Base-by-base conservation (phyloP, 2,797 vertebrate genomes). In the Betta splendens region DNA sequence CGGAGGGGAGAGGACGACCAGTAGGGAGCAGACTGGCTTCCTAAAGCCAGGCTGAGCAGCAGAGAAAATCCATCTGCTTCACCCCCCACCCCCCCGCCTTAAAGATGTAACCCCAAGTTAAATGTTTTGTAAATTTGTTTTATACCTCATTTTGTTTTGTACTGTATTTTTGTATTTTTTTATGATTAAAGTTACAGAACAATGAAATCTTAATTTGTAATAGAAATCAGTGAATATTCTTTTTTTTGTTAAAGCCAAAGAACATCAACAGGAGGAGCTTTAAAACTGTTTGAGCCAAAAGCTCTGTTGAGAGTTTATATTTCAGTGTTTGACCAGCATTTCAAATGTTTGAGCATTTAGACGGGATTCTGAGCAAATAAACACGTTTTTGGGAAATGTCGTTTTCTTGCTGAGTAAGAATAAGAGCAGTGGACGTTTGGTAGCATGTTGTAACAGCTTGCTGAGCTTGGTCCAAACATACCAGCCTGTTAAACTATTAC, bases 41-140 rank as follows among this genome's bases (percentile, higher is more conserved):
- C 55, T 25, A 52, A 36, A 22, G 58, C 51, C 69, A 50, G 32
- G 60, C 31, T 18, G n/a, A 69, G 64, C 45, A 5, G 46, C 70
- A 31, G 63, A 81, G 60, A 65, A 59, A 74, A 83, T 65, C 73
- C 69, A 78, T 45, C 57, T 46, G 65, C 29, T 37, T 44, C 56
- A 52, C 64, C 3, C 28, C 9, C 28, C 51, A 37, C 58, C 17
- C 35, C 67, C 67, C 76, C 77, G 49, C 83, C 69, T 48, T 42
- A 65, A 80, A 77, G 70, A 70, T 79, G 68, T 86, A 88, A 85
- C 78, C 74, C 70, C 76, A 40, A 85, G 84, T 79, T 88, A 75
- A 74, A 77, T 83, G 86, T 89, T 89, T 80, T 93, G 91, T 93
- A 92, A 77, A 93, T 92, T 92, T 91, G 87, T 93, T 89, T 92